These are phyloP conservation scores for Drosophila biarmipes DNA, from an alignment of 1,140 invertebrate species.

Conservation along the genomic window DNA sequence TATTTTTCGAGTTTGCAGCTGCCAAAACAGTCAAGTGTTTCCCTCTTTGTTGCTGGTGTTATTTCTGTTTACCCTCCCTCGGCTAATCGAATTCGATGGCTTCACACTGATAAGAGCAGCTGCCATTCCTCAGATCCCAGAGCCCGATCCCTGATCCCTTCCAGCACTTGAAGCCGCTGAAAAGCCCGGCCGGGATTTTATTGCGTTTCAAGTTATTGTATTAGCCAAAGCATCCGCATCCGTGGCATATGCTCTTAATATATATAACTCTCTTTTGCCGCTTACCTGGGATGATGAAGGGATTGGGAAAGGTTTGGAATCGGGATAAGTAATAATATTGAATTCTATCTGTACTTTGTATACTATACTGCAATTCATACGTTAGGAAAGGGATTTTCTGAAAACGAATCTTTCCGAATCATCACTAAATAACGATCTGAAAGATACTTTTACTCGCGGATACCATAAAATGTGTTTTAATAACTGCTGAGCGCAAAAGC, in stretches of 20 bases:
- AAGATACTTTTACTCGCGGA: too few species aligned
- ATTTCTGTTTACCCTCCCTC: slow-evolving; percentile 41
- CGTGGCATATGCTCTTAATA: slow-evolving; percentile 72
- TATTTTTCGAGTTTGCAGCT: slow-evolving; percentile 48
- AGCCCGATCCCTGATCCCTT: slow-evolving; percentile 32
- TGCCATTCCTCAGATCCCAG: slow-evolving; percentile 43
- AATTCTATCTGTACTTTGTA: too few species aligned
- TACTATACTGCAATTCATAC: too few species aligned
- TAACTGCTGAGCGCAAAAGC: too few species aligned
- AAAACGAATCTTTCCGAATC: too few species aligned
- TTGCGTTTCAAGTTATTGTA: slow-evolving; percentile 79
- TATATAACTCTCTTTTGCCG: slow-evolving; percentile 29
- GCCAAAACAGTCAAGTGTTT: slow-evolving; percentile 62
- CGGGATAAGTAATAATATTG: neutral
- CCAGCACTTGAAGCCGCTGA: slow-evolving; percentile 18
- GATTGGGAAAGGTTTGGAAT: neutral
- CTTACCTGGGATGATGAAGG: slow-evolving; percentile 6
- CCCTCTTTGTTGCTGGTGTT: slow-evolving; percentile 43
- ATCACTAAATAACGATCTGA: too few species aligned
- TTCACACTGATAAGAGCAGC: slow-evolving; percentile 79
- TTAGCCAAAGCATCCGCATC: slow-evolving; percentile 59
- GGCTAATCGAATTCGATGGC: slow-evolving; percentile 79
- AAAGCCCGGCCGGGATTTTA: slow-evolving; percentile 57
- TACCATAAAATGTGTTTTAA: too few species aligned
- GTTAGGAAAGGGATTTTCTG: too few species aligned